Base-by-base conservation (phyloP, 30 jellyfish, hydroid and myxozoan species). In the Aurelia sp. region DNA sequence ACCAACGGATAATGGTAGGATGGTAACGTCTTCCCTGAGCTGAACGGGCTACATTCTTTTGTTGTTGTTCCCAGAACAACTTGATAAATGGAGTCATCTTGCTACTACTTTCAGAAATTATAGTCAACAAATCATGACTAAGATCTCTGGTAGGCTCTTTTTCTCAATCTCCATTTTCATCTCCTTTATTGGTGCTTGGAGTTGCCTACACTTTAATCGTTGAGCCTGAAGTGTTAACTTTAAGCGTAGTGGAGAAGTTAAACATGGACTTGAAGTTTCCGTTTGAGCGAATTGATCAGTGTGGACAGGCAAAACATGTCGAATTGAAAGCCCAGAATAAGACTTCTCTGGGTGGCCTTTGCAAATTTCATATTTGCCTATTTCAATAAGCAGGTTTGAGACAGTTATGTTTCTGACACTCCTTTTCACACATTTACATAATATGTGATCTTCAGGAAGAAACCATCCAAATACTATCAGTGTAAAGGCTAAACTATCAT, bases 61-160 rank as follows among this genome's bases (percentile, higher is more conserved):
- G 78, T 67, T 91, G 97, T 51, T 91, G 91, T 72, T 91, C 91
- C 97, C 98, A 91, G 57, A 91, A 91, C 76, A 91, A 62, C 70
- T 83, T 91, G 93, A 91, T 84, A 57, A 91, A 91, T 8, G 97
- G 81, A 35, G 69, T 53, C 58, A 27, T n/a, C 16, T 59, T 67
- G 74, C 50, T 59, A 67, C 59, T 38, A 63, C 77, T 69, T 17
- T 62, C 38, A 8, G 58, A 22, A 21, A 89, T 72, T 20, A 89
- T 83, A 17, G 78, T 22, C 19, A 41, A 63, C 16, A 72, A 40
- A 78, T 84, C 96, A 20, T 53, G 44, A 38, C 68, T 27, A 40
- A n/a, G n/a, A n/a, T n/a, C n/a, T n/a, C n/a, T n/a, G n/a, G n/a
- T n/a, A n/a, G n/a, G n/a, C n/a, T n/a, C n/a, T n/a, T n/a, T n/a